Evolutionary conservation across 2,113 vertebrate genomes (phyloP), one percentile per base, ranked within the genome.

Genomic region (Hippocampus zosterae): DNA sequence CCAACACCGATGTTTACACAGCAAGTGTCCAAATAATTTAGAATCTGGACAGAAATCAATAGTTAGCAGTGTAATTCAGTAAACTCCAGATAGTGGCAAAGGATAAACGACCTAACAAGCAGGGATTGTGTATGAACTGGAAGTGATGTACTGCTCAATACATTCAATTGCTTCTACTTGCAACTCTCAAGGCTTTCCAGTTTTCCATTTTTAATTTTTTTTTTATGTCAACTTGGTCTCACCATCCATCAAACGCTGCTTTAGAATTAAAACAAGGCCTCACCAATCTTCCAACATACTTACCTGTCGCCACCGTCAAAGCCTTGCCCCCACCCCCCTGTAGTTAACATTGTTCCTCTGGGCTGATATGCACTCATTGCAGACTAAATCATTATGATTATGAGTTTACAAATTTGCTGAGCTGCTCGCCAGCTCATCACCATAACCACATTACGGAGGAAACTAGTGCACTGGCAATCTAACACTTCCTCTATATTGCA

Each of bases 371-470:
- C 52, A 81, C 83, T 92, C 87, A 87, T 92, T 90, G 88, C 84
- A 81, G 82, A 88, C 85, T 87, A 82, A 90, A 86, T 87, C 83
- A 88, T 91, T 80, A 84, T 88, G 84, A 89, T 90, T 89, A 89
- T 88, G 86, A 87, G 88, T 89, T 89, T 85, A 87, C 86, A 86
- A 90, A 85, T 89, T 79, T 88, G 90, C 90, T 90, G 90, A 88
- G 82, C 84, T 71, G 71, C 84, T 82, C 78, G 74, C 81, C 75
- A 76, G 77, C 84, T 88, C 89, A 91, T 91, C 88, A 90, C 85
- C 88, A 90, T 91, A 91, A 91, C 85, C 80, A 71, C 83, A 91
- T 91, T 89, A 91, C 77, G 71, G 82, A 74, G 74, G 69, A 80
- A 88, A 87, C 81, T 86, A 84, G 87, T 85, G 86, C 88, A 88